Base-by-base conservation (phyloP, 2,797 vertebrate genomes). In the Tauraco hartlaubi region DNA sequence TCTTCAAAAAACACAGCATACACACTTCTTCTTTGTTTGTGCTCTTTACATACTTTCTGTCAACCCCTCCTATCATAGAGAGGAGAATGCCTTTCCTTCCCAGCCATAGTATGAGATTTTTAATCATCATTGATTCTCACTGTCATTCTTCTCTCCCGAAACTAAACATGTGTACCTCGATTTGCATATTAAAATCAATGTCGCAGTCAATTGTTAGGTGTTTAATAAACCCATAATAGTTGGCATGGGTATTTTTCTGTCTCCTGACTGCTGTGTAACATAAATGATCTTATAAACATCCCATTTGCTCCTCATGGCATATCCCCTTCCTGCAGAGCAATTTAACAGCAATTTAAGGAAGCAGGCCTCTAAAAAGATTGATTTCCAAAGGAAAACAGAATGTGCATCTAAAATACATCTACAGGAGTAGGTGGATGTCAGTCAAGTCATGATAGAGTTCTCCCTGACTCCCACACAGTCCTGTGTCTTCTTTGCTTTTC, bases 161-260 rank as follows among this genome's bases (percentile, higher is more conserved):
- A 82, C 56, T 78, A 56, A 78, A 86, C 44, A 81, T 4, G 2
- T 80, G 79, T 85, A 73, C 23, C 68, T 51, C 90, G 84, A 80
- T 89, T 92, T 97, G 85, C 52, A 91, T 81, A 94, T 77, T 95
- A 76, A 91, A 79, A 96, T 56, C 61, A 59, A 64, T 86, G 63
- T 84, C 68, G 91, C 71, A 81, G 76, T 95, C 71, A 94, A 62
- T 96, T 79, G 84, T 90, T 91, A 93, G 72, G 26, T 76, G 46
- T 82, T 96, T 86, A 93, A 74, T 83, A 76, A 96, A 88, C 26
- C 71, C 59, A 16, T 86, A 80, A 76, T 73, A n/a, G 26, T 86
- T 88, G 41, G 35, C 29, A 62, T 12, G 31, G 48, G n/a, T 69
- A 61, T 90, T 94, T 76, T 96, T 94, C 76, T 78, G 26, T 84